Base-by-base conservation (phyloP, 2,113 vertebrate species). In the Zapus hudsonius region DNA sequence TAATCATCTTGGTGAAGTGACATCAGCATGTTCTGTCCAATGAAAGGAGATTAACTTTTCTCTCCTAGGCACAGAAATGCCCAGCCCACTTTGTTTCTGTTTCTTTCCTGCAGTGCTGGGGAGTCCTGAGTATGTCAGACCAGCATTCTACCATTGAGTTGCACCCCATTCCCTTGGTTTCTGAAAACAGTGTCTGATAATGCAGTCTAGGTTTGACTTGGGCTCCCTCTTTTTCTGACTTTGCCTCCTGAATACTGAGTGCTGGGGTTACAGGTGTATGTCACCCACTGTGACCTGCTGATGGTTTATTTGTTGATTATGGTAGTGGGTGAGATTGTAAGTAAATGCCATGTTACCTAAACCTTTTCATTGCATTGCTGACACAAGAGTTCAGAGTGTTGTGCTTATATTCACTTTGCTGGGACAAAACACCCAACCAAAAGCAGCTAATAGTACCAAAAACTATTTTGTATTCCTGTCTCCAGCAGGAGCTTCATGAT, bases 1-100 rank as follows among this genome's bases (percentile, higher is more conserved):
- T 76, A 84, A 90, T 79, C 27, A 81, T n/a, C 1, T 69, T 25
- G 40, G 25, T 64, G 85, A 87, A 92, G 52, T 66, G 42, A 89
- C 87, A 92, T 55, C 31, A 17, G 33, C 59, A 40, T 81, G 47
- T 23, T 55, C 12, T 63, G 27, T 31, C 72, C 83, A 44, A 42
- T 57, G 82, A 92, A 19, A 6, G 8, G 36, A 33, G 9, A 9
- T 33, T n/a, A 42, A 38, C 10, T 88, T 84, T 89, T 64, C 7
- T 5, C 72, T 42, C n/a, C 15, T 47, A 19, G 38, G 2, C 7
- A 55, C 31, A 87, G 3, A 69, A 29, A 73, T 64, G 47, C 1
- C 59, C 70, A 85, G 27, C 0, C 6, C 23, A 33, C 61, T 90
- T 61, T 55, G 10, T 63, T 87, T 76, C 55, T 86, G 59, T 67